A percentile compares a stretch with the other conserved stretches of the same genome.
phyloP scores from a whole-genome alignment of 2,888 invertebrate species.

The Ophioninae sp. region DNA sequence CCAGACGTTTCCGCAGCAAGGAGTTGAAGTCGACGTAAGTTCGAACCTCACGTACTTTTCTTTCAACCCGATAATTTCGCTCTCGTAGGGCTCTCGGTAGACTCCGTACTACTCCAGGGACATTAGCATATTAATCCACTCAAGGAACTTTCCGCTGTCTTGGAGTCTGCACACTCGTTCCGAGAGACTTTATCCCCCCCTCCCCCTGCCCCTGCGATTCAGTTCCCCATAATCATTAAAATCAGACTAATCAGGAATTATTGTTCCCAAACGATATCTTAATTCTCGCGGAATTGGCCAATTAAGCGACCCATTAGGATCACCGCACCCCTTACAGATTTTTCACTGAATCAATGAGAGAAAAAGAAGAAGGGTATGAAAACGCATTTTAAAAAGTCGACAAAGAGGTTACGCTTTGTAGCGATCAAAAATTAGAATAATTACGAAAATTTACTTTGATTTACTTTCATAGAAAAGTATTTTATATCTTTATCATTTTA shows the following conservation, averaged over 20 bases:
- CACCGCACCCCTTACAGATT: slow-evolving; percentile 37
- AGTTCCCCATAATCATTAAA: slow-evolving; percentile 40
- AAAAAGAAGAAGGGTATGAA: not conserved
- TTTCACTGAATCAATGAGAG: not conserved
- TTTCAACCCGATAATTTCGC: slow-evolving; percentile 23
- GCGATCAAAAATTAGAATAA: no score
- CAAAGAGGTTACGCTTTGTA: no score
- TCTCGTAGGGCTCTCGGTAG: slow-evolving; percentile 6
- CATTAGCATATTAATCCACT: slow-evolving; percentile 63
- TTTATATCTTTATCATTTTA: no score
- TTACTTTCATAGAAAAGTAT: no score
- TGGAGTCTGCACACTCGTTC: slow-evolving; percentile 9
- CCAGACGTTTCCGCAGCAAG: slow-evolving; percentile 70
- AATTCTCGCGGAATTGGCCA: slow-evolving; percentile 53
- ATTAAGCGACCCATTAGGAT: slow-evolving; percentile 55
- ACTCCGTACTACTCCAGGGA: slow-evolving; percentile 19
- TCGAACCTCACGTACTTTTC: slow-evolving; percentile 24
- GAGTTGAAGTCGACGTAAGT: slow-evolving; percentile 74
- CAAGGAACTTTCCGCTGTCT: slow-evolving; percentile 49
- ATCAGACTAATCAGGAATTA: slow-evolving; percentile 56
- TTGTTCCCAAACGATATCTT: slow-evolving; percentile 59
- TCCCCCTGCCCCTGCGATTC: not conserved
- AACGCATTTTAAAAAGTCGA: slow-evolving; percentile 16
- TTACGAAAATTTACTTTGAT: no score
- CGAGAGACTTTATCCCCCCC: slow-evolving; percentile 18